Evolutionary conservation across 2,113 vertebrate genomes (phyloP).

Genomic region (Noturus placidus): DNA sequence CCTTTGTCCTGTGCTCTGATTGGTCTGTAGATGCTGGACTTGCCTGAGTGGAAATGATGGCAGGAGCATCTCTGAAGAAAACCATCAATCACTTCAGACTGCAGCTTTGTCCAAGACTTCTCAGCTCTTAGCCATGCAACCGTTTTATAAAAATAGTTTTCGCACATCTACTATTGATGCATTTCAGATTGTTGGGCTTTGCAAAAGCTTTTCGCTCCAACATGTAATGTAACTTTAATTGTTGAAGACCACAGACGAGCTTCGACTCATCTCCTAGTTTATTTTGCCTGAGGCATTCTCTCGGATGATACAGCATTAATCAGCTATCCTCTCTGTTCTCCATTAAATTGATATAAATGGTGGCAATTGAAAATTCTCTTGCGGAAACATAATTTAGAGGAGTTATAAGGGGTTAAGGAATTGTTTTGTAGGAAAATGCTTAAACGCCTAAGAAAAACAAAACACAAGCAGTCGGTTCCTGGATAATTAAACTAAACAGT

Average conservation of each 20-base stretch:
- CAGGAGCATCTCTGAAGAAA: slow-evolving; percentile 46
- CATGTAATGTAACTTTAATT: no score
- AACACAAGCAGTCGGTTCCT: not conserved
- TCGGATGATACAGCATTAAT: not conserved
- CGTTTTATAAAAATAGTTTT: no score
- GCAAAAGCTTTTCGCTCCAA: not conserved
- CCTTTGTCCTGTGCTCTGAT: slow-evolving; percentile 16
- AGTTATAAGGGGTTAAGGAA: not conserved
- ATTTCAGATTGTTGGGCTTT: not conserved
- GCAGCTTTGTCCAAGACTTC: slow-evolving; percentile 2
- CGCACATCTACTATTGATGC: not conserved
- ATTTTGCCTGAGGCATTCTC: not conserved
- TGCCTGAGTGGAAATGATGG: slow-evolving; percentile 40
- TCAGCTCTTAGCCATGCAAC: no score
- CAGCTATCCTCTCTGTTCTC: not conserved
- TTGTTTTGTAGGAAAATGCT: not conserved
- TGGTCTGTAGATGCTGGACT: slow-evolving; percentile 26
- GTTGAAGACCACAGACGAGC: not conserved
- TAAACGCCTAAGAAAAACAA: not conserved
- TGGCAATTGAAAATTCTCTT: not conserved
- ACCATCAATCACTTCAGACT: slow-evolving; percentile 1
- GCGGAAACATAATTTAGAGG: not conserved
- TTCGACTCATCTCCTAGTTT: not conserved
- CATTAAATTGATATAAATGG: not conserved
- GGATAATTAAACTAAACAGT: not conserved